phyloP scores from a whole-genome alignment of 1,140 invertebrate genomes.

The Sarcophaga bullata region DNA sequence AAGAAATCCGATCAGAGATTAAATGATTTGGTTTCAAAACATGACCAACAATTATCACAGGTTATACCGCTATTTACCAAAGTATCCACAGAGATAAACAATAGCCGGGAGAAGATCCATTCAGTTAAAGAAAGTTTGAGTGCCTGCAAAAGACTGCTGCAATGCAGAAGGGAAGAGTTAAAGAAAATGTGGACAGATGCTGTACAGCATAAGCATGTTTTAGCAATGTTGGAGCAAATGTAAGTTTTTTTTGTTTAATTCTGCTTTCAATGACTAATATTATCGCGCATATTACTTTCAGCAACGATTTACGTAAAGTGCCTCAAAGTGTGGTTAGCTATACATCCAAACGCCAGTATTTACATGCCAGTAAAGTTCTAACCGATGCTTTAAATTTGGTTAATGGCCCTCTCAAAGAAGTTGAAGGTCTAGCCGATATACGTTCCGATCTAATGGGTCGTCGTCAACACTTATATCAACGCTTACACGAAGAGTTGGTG shows the following conservation, averaged over 20 bases:
- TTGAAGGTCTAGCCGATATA: constrained; percentile 85
- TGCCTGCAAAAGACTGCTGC: constrained; percentile 89
- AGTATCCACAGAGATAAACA: constrained; percentile 61
- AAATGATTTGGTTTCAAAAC: constrained; percentile 86
- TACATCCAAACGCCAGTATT: constrained; percentile 81
- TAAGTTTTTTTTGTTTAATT: constrained; percentile 66
- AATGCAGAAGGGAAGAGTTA: constrained; percentile 92
- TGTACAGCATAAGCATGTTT: constrained; percentile 90
- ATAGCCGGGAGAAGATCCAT: constrained; percentile 82
- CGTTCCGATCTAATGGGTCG: constrained; percentile 76
- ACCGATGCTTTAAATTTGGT: constrained; percentile 76
- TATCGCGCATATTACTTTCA: constrained; percentile 59
- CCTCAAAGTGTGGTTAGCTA: constrained; percentile 78
- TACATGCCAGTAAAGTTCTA: constrained; percentile 86
- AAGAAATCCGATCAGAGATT: constrained; percentile 88
- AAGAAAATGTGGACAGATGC: constrained; percentile 93
- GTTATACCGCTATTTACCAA: constrained; percentile 69
- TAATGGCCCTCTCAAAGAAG: constrained; percentile 77
- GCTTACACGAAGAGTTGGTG: constrained; percentile 78
- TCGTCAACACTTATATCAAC: constrained; percentile 78
- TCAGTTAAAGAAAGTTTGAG: constrained; percentile 89
- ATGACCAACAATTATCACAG: constrained; percentile 88
- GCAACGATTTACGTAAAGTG: constrained; percentile 81
- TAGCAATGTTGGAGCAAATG: constrained; percentile 90
- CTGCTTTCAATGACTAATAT: neutral